Evolutionary conservation across 1,140 invertebrate species (phyloP).

Genomic region (Orchestia grillus): DNA sequence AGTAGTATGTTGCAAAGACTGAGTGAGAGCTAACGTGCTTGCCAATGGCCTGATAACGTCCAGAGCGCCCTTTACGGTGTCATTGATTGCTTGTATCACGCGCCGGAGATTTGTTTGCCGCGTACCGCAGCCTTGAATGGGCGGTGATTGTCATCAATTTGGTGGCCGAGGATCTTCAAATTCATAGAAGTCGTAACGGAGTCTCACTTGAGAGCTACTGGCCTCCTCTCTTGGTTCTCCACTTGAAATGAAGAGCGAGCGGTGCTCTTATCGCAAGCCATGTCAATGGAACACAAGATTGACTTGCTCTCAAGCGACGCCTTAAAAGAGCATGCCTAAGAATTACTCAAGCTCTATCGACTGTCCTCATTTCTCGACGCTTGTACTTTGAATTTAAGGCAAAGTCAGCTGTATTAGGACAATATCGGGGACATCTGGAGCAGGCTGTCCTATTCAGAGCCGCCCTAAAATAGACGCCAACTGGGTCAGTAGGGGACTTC

Average conservation of each 20-base stretch:
- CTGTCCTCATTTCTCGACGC: slow-evolving; percentile 18
- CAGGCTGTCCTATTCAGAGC: slow-evolving; percentile 19
- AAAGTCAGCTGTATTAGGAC: slow-evolving; percentile 48
- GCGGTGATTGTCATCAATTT: slow-evolving; percentile 38
- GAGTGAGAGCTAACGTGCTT: slow-evolving; percentile 21
- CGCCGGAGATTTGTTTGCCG: slow-evolving; percentile 20
- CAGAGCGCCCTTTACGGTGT: not conserved
- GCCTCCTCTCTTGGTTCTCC: not conserved
- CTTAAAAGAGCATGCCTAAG: slow-evolving; percentile 18
- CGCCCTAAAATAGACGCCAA: slow-evolving; percentile 29
- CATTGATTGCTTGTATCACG: slow-evolving; percentile 31
- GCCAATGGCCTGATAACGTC: slow-evolving; percentile 30
- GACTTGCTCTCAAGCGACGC: slow-evolving; percentile 33
- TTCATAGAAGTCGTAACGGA: not conserved
- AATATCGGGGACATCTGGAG: slow-evolving; percentile 42
- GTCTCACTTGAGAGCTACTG: slow-evolving; percentile 36
- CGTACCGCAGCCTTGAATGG: slow-evolving; percentile 22
- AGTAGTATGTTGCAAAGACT: not conserved
- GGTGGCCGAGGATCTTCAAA: not conserved
- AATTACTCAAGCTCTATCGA: slow-evolving; percentile 53
- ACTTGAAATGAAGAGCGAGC: slow-evolving; percentile 51
- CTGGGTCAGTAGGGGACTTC: slow-evolving; percentile 25
- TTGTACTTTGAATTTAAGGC: slow-evolving; percentile 48
- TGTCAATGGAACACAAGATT: slow-evolving; percentile 46
- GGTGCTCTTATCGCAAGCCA: not conserved